Conservation (phyloP, 2,888 invertebrate genomes). For the Tetranychus truncatus region DNA sequence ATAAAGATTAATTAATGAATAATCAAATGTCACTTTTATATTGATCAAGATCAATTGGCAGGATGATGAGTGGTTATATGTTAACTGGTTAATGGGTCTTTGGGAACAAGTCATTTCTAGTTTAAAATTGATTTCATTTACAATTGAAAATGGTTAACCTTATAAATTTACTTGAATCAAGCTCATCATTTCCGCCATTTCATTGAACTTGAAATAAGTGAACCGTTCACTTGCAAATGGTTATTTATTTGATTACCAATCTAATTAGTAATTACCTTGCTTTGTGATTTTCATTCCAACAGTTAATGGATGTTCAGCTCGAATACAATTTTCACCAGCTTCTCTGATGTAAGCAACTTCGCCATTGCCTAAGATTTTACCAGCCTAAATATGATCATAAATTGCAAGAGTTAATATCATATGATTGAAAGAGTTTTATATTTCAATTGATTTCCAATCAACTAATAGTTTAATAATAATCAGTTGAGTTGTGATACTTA, state of each 20-base stretch:
- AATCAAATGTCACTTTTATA: too few relatives aligned
- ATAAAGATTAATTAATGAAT: too few relatives aligned
- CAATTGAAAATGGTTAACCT: too few relatives aligned
- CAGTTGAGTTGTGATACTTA: constrained; percentile 34
- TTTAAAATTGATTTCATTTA: too few relatives aligned
- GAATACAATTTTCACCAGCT: constrained; percentile 46
- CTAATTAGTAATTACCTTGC: constrained; percentile 22
- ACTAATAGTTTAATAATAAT: background rate
- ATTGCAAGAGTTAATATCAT: constrained; percentile 9
- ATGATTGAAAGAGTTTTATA: background rate
- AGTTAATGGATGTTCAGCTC: constrained; percentile 41
- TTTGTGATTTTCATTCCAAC: constrained; percentile 44
- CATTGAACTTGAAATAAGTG: background rate
- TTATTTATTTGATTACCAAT: background rate
- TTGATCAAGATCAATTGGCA: too few relatives aligned
- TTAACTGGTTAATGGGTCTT: too few relatives aligned
- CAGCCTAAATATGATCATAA: constrained; percentile 24
- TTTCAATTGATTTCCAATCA: background rate
- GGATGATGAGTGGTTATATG: too few relatives aligned
- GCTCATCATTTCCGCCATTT: too few relatives aligned
- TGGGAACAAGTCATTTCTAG: too few relatives aligned
- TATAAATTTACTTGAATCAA: too few relatives aligned
- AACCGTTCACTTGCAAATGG: background rate
- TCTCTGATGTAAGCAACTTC: constrained; percentile 48
- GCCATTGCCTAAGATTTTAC: constrained; percentile 38